Percentiles rank a stretch among this genome's conserved stretches.
Evolutionary conservation across 1,140 invertebrate species (phyloP).

Genomic region (Medauroidea extradentata): DNA sequence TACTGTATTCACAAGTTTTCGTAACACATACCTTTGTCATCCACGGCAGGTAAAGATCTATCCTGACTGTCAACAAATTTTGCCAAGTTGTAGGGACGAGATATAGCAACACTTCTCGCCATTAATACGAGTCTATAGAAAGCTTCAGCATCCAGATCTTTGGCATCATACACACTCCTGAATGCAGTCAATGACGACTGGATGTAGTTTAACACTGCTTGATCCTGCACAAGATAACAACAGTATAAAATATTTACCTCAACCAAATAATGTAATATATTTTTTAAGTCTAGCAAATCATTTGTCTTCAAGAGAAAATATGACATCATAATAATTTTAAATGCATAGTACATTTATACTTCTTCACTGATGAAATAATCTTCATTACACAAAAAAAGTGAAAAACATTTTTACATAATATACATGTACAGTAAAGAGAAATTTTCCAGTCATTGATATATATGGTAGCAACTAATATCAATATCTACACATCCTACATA

Average conservation of each 20-base stretch:
- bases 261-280: neutral
- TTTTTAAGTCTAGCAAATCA: neutral
- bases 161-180: conserved; percentile 48
- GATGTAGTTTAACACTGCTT: conserved; percentile 75
- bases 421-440: too few relatives aligned
- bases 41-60: neutral
- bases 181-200: conserved; percentile 62
- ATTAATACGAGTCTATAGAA: conserved; percentile 84
- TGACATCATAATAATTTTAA: neutral
- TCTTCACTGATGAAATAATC: neutral
- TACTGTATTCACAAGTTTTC: too few relatives aligned
- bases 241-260: neutral
- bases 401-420: neutral
- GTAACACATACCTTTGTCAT: neutral
- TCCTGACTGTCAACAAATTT: conserved; percentile 59
- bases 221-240: conserved; percentile 53
- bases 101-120: conserved; percentile 77
- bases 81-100: conserved; percentile 75
- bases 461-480: too few relatives aligned
- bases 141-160: conserved; percentile 82
- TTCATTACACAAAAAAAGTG: neutral
- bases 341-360: neutral
- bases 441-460: too few relatives aligned
- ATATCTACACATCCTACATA: too few relatives aligned
- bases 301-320: too few relatives aligned